Conservation (phyloP, 2,888 invertebrate species). For the Fabriciana adippe region DNA sequence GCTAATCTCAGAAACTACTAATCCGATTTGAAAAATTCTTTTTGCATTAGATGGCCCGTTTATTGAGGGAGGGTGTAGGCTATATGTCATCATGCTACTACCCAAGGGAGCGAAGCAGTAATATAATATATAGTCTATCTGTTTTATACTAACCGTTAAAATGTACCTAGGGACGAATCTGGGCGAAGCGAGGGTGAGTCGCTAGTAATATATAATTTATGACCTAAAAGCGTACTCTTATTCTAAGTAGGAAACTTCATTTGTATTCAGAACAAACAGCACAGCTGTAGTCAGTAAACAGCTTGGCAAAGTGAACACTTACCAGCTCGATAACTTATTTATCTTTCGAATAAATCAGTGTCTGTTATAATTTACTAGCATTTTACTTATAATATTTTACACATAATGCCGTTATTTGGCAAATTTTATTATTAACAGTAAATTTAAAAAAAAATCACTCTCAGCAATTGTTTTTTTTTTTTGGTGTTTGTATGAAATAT, state of each 20-base stretch:
- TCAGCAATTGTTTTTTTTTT: too few relatives aligned
- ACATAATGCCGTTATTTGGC: background rate
- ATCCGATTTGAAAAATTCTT: too few relatives aligned
- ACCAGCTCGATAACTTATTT: slow-evolving; percentile 4
- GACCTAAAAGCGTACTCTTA: background rate
- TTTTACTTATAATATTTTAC: background rate
- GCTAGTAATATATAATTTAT: background rate
- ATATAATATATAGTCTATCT: too few relatives aligned
- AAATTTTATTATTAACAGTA: background rate
- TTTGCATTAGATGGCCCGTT: too few relatives aligned
- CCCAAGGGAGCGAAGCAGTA: too few relatives aligned
- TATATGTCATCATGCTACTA: too few relatives aligned
- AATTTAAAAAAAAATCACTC: too few relatives aligned
- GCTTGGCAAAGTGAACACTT: slow-evolving; percentile 11
- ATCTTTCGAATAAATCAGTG: slow-evolving; percentile 8
- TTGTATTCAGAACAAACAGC: slow-evolving; percentile 16
- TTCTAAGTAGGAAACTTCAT: background rate
- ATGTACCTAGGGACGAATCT: too few relatives aligned
- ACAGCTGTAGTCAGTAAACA: slow-evolving; percentile 20
- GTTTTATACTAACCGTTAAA: too few relatives aligned
- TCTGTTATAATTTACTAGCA: background rate
- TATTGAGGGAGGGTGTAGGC: too few relatives aligned
- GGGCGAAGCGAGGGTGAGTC: background rate
- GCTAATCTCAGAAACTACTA: too few relatives aligned
- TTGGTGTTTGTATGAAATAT: too few relatives aligned